Percentiles rank a stretch among this genome's conserved stretches.
phyloP scores from a whole-genome alignment of 2,888 invertebrate genomes.

The Cremastinae sp. region DNA sequence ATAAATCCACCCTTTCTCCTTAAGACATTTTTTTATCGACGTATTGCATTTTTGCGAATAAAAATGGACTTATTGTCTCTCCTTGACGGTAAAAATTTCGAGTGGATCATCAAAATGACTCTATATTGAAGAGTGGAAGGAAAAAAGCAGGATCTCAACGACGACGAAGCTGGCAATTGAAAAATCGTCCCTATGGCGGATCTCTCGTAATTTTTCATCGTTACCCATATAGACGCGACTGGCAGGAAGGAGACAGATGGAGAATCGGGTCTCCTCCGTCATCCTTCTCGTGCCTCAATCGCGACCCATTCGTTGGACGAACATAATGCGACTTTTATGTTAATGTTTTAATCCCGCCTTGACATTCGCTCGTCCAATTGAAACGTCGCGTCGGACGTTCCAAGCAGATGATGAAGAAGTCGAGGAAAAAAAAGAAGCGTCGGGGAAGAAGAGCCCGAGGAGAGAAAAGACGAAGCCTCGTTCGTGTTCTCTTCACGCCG shows the following conservation, averaged over 20 bases:
- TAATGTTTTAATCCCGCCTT: slow-evolving; percentile 74
- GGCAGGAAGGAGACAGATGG: slow-evolving; percentile 26
- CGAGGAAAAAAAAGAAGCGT: slow-evolving; percentile 20
- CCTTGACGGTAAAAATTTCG: slow-evolving; percentile 24
- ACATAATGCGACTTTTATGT: slow-evolving; percentile 72
- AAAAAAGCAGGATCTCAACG: slow-evolving; percentile 38
- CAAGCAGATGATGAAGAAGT: slow-evolving; percentile 28
- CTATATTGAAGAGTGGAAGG: slow-evolving; percentile 29
- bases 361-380: slow-evolving; percentile 66
- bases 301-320: slow-evolving; percentile 34
- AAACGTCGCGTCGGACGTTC: slow-evolving; percentile 64
- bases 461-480: slow-evolving; percentile 29
- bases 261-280: slow-evolving; percentile 48
- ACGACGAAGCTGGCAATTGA: slow-evolving; percentile 48
- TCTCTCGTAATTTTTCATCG: slow-evolving; percentile 75
- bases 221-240: slow-evolving; percentile 42
- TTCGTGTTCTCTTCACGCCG: slow-evolving; percentile 21
- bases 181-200: slow-evolving; percentile 46
- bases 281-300: slow-evolving; percentile 58
- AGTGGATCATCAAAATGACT: slow-evolving; percentile 9
- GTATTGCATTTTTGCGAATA: neutral
- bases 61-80: slow-evolving; percentile 3
- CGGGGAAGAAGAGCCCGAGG: slow-evolving; percentile 14
- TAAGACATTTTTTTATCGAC: too few species aligned
- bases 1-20: too few species aligned